Conservation (phyloP, 2,797 vertebrate species). For the Etheostoma perlongum region DNA sequence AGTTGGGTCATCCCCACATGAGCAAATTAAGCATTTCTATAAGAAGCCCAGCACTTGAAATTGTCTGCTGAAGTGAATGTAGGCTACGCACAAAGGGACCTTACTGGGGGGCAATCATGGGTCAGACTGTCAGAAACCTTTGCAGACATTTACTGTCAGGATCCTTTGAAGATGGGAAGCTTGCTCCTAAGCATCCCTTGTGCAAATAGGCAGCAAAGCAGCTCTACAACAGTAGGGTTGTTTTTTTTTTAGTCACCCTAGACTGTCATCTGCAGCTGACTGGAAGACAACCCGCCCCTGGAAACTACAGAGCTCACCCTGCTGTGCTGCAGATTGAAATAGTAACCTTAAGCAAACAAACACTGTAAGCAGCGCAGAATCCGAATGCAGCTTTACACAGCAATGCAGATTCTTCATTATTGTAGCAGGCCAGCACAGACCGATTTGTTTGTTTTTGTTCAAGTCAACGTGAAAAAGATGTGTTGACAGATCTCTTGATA, state of each 20-base stretch:
- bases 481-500: not conserved
- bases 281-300: constrained; percentile 57
- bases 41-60: constrained; percentile 40
- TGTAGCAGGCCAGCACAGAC: not conserved
- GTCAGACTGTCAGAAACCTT: constrained; percentile 49
- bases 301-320: constrained; percentile 43
- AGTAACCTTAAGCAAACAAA: constrained; percentile 21
- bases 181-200: constrained; percentile 10
- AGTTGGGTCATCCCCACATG: constrained; percentile 19
- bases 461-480: constrained; percentile 15
- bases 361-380: constrained; percentile 17
- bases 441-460: constrained; percentile 19
- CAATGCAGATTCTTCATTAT: constrained; percentile 4
- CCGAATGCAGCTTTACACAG: constrained; percentile 7
- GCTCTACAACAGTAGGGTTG: constrained; percentile 23
- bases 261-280: constrained; percentile 72
- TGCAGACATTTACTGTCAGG: constrained; percentile 53
- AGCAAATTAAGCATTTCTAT: constrained; percentile 32
- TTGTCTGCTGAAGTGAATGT: constrained; percentile 56
- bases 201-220: constrained; percentile 23
- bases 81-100: constrained; percentile 70
- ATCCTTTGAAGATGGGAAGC: constrained; percentile 14
- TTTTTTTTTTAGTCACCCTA: constrained; percentile 16
- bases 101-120: constrained; percentile 50
- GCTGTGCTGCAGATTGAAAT: constrained; percentile 60